Conservation (phyloP, 1,140 invertebrate genomes). For the Sinella curviseta region DNA sequence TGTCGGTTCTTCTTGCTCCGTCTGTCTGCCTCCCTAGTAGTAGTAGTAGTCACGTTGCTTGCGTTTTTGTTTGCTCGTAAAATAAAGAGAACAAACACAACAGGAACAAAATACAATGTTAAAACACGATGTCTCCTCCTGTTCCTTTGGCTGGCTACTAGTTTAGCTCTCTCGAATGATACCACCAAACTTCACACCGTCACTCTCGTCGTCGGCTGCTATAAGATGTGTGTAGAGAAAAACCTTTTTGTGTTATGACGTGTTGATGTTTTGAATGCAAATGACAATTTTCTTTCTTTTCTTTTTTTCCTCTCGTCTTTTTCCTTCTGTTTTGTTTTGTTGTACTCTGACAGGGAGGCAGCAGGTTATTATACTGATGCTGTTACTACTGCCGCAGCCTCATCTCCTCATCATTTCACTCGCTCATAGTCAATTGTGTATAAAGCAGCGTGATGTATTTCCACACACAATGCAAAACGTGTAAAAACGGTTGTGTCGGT, state of each 20-base stretch:
- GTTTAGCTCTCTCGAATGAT: no score
- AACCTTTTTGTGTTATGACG: constrained; percentile 14
- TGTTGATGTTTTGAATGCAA: constrained; percentile 27
- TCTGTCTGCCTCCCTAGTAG: no score
- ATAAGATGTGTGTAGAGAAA: not conserved
- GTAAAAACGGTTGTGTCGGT: not conserved
- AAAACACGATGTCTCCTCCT: not conserved
- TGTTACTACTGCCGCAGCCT: not conserved
- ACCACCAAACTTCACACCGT: constrained; percentile 4
- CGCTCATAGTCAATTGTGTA: not conserved
- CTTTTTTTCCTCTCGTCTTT: not conserved
- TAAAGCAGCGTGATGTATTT: not conserved
- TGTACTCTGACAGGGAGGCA: not conserved
- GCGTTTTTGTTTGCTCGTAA: no score
- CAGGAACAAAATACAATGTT: not conserved
- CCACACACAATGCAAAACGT: not conserved
- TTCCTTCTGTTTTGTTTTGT: not conserved
- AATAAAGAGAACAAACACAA: not conserved
- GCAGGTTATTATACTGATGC: not conserved
- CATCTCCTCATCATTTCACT: not conserved
- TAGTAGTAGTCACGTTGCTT: no score
- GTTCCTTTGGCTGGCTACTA: not conserved
- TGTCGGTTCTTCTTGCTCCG: no score
- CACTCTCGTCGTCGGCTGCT: no score
- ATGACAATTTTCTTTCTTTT: constrained; percentile 21